phyloP scores from a whole-genome alignment of 2,888 invertebrate genomes.

The Celastrina argiolus region DNA sequence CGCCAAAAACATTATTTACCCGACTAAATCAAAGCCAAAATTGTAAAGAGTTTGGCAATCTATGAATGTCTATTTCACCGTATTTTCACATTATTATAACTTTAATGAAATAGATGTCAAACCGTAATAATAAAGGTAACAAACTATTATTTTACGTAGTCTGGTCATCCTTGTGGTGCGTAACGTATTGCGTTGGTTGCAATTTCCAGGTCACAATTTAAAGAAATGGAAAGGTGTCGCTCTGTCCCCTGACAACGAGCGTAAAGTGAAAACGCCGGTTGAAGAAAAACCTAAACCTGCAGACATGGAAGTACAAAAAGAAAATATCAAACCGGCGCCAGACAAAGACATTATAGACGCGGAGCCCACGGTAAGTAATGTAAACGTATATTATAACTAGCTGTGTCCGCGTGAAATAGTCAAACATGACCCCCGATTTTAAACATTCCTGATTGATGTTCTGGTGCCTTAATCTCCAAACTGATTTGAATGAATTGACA shows the following conservation, averaged over 20 bases:
- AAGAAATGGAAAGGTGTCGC: slow-evolving; percentile 88
- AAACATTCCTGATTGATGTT: no score
- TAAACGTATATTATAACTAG: background rate
- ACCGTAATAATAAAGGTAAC: no score
- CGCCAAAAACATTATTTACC: no score
- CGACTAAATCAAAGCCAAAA: no score
- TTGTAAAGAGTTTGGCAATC: no score
- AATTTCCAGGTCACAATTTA: slow-evolving; percentile 72
- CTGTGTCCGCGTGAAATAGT: no score
- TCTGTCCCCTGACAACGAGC: slow-evolving; percentile 81
- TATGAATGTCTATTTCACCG: no score
- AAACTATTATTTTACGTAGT: background rate
- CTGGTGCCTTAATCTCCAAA: no score
- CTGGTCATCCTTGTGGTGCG: background rate
- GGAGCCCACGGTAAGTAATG: slow-evolving; percentile 63
- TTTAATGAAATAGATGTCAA: no score
- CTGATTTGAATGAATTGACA: no score
- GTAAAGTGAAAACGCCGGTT: slow-evolving; percentile 52
- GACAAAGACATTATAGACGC: slow-evolving; percentile 44
- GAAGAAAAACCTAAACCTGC: slow-evolving; percentile 39
- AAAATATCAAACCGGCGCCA: slow-evolving; percentile 63
- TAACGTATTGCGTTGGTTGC: background rate
- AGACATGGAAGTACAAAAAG: slow-evolving; percentile 57
- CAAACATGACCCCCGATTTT: no score
- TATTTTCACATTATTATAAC: no score